A percentile compares a stretch with the other conserved stretches of the same genome.
Conservation (phyloP, 1,140 invertebrate species). For the Orussus abietinus region DNA sequence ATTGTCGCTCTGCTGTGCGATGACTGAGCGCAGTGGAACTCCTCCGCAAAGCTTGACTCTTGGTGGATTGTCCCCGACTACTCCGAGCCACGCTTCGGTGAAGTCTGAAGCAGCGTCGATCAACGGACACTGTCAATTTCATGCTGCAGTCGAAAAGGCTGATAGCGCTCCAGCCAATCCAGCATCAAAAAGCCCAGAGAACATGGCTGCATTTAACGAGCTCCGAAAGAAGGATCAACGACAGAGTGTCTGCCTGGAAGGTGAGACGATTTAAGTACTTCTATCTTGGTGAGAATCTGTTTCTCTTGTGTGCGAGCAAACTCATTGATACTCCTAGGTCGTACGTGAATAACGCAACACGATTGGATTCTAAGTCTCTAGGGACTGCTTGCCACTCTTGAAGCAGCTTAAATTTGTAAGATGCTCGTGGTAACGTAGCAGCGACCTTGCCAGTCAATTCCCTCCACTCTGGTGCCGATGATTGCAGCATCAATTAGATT, state of each 20-base stretch:
- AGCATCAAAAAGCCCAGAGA: background rate
- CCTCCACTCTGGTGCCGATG: no score
- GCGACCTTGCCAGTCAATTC: no score
- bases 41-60: conserved; percentile 44
- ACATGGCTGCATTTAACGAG: no score
- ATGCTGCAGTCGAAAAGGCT: conserved; percentile 31
- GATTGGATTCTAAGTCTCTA: no score
- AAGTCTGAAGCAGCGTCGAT: conserved; percentile 39
- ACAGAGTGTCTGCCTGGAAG: conserved; percentile 25
- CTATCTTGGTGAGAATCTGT: conserved; percentile 3
- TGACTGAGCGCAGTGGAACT: conserved; percentile 48
- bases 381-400: no score
- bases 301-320: no score
- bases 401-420: no score
- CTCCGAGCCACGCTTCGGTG: conserved; percentile 37
- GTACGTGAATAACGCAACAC: no score
- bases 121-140: conserved; percentile 35
- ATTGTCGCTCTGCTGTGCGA: conserved; percentile 47
- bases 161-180: conserved; percentile 11
- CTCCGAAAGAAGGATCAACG: no score
- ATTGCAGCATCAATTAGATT: no score
- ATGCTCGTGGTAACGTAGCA: no score
- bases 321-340: no score
- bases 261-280: conserved; percentile 26
- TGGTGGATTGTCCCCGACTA: conserved; percentile 40